phyloP scores from a whole-genome alignment of 2,888 invertebrate genomes.

The Cyaniris semiargus region DNA sequence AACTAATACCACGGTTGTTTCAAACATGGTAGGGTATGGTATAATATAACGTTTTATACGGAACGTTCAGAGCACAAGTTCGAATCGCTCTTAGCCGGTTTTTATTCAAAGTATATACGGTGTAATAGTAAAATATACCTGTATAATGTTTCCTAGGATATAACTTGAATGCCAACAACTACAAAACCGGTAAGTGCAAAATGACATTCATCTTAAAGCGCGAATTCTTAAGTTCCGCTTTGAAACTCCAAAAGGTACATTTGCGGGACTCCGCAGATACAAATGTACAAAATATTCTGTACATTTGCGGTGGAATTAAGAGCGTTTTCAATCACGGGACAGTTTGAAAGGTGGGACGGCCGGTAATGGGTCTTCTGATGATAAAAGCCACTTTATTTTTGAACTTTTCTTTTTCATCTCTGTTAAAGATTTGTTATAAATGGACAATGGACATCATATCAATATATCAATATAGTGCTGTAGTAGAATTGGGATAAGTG shows the following conservation, averaged over 20 bases:
- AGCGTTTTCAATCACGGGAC: slow-evolving; percentile 17
- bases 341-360: slow-evolving; percentile 8
- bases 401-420: background rate
- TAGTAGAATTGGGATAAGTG: too few species aligned
- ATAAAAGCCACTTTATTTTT: slow-evolving; percentile 7
- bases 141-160: background rate
- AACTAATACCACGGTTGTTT: too few species aligned
- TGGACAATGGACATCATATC: too few species aligned
- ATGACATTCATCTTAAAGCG: slow-evolving; percentile 17
- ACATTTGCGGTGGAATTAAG: slow-evolving; percentile 1
- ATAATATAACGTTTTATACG: too few species aligned
- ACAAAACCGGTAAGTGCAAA: background rate
- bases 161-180: background rate
- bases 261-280: background rate
- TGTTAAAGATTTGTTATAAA: background rate
- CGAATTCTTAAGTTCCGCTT: slow-evolving; percentile 7
- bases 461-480: too few species aligned
- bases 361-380: background rate
- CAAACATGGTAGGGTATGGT: too few species aligned
- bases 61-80: too few species aligned
- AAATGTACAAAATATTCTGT: slow-evolving; percentile 21
- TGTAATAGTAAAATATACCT: background rate
- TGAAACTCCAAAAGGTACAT: slow-evolving; percentile 8
- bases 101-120: too few species aligned
- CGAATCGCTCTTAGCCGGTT: too few species aligned